Conservation (phyloP, 2,113 vertebrate genomes). For the Phrynosoma blainvillii region DNA sequence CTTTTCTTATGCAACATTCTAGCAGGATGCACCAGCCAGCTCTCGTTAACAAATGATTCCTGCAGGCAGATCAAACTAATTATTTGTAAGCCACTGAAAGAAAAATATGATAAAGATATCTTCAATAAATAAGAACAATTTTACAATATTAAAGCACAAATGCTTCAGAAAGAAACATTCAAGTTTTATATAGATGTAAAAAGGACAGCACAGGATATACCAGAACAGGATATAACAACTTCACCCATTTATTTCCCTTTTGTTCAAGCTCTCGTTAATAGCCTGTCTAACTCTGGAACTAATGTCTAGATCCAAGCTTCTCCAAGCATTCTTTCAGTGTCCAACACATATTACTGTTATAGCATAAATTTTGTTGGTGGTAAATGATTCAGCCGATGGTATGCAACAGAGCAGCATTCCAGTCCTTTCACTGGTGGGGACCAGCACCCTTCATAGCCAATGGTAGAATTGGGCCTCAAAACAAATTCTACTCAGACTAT, state of each 20-base stretch:
- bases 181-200: background rate
- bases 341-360: too few relatives aligned
- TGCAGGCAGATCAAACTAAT: background rate
- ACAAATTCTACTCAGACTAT: too few relatives aligned
- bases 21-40: background rate
- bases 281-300: background rate
- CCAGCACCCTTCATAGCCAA: too few relatives aligned
- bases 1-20: background rate
- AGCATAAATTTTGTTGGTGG: too few relatives aligned
- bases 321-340: too few relatives aligned
- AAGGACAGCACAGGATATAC: background rate
- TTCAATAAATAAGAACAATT: background rate
- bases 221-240: constrained; percentile 62
- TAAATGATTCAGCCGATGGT: too few relatives aligned
- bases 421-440: too few relatives aligned
- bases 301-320: too few relatives aligned
- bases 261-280: constrained; percentile 30
- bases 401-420: too few relatives aligned
- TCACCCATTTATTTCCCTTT: constrained; percentile 70
- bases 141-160: background rate
- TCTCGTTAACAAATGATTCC: background rate
- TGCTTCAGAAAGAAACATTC: background rate
- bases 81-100: background rate
- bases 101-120: background rate
- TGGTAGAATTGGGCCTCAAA: too few relatives aligned